Base-by-base conservation (phyloP, 2,113 vertebrate species). In the Mirounga angustirostris region DNA sequence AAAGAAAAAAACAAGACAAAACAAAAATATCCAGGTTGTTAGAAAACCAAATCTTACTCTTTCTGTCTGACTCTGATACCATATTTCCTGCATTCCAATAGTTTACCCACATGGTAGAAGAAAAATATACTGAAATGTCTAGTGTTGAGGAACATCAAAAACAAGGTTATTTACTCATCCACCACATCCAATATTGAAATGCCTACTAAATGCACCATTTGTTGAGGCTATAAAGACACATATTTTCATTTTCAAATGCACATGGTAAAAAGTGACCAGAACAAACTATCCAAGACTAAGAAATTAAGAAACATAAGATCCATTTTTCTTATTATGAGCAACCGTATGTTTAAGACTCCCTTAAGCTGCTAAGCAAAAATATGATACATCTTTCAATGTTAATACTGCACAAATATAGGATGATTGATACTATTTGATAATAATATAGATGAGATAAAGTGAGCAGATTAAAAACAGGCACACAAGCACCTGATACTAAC, bases 31-130 rank as follows among this genome's bases (percentile, higher is more conserved):
- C 58, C 82, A 91, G n/a, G 81, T 98, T 92, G 79, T 98, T 91
- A 98, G 73, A 96, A 97, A 93, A 95, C 52, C 67, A 90, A 96
- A 93, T 93, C 63, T 96, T 79, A 91, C 15, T 52, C 33, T 61
- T 33, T 91, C 30, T 52, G 14, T 24, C 63, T 65, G 63, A 65
- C 65, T 88, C 16, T 95, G 21, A 76, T 65, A 58, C 33, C n/a
- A 0, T 52, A 61, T 71, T 81, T 89, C 81, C 71, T 94, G 15
- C 6, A 97, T 52, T 46, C 19, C 73, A 88, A 54, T 0, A 94
- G 65, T 63, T 83, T 73, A 81, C 21, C 21, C 30, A 92, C 36
- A 86, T 4, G 28, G 7, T 58, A 73, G 18, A 86, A 86, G 19
- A 43, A 69, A 92, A 95, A 78, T 4, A 83, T 28, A 89, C 0